Conservation (phyloP, 92 coral and sea anemone genomes). For the Montipora capitata region DNA sequence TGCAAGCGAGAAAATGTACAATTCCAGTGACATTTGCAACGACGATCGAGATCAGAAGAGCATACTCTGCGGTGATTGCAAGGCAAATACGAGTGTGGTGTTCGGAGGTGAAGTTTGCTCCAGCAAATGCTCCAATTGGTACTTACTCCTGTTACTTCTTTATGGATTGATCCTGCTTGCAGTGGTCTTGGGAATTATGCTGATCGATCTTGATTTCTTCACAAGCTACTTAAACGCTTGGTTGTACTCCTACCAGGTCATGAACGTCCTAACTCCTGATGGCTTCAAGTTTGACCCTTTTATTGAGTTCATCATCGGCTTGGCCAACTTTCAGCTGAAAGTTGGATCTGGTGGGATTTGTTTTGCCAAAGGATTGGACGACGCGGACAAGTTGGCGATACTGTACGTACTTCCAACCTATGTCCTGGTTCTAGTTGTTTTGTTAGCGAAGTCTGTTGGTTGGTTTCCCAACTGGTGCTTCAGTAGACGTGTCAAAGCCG, state of each 20-base stretch:
- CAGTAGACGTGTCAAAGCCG: conserved; percentile 66
- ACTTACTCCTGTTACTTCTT: conserved; percentile 65
- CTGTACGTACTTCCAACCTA: conserved; percentile 86
- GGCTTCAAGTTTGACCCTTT: conserved; percentile 86
- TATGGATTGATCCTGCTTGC: conserved; percentile 62
- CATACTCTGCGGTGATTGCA: conserved; percentile 88
- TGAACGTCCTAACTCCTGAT: conserved; percentile 60
- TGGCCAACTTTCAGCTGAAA: conserved; percentile 78
- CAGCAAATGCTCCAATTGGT: conserved; percentile 56
- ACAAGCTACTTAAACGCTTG: conserved; percentile 93
- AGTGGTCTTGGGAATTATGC: conserved; percentile 74
- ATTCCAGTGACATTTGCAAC: conserved; percentile 62
- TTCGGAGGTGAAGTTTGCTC: conserved; percentile 85
- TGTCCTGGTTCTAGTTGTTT: conserved; percentile 77
- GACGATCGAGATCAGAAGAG: conserved; percentile 74
- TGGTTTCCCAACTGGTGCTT: conserved; percentile 77
- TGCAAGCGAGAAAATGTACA: conserved; percentile 36
- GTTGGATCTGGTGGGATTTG: conserved; percentile 83
- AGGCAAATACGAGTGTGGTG: conserved; percentile 53
- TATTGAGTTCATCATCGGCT: conserved; percentile 84
- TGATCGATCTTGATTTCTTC: conserved; percentile 85
- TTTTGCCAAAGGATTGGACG: conserved; percentile 83
- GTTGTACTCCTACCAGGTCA: conserved; percentile 95
- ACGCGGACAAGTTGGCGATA: conserved; percentile 85
- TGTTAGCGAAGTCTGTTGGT: conserved; percentile 74